phyloP scores from a whole-genome alignment of 1,140 invertebrate species.

The Drosophila nasuta region DNA sequence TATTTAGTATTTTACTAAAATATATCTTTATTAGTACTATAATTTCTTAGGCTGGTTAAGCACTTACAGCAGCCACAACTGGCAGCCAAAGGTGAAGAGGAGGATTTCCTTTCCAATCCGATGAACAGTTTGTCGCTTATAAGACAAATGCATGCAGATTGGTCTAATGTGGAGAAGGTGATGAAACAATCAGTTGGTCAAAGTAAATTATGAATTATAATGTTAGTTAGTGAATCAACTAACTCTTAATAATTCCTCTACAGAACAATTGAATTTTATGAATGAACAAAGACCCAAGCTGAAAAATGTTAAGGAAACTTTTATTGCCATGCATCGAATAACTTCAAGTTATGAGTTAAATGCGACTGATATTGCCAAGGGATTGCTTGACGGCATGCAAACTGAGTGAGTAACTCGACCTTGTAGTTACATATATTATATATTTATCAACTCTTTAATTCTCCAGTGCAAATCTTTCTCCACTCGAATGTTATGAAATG shows the following conservation, averaged over 20 bases:
- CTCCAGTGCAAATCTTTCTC: constrained; percentile 31
- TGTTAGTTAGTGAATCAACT: neutral
- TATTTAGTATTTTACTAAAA: no score
- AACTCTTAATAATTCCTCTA: neutral
- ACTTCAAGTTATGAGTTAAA: constrained; percentile 97
- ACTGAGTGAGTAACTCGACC: constrained; percentile 88
- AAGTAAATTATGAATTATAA: constrained; percentile 85
- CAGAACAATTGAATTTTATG: constrained; percentile 87
- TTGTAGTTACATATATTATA: neutral
- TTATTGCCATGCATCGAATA: constrained; percentile 94
- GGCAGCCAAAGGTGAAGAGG: constrained; percentile 35
- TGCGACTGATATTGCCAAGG: constrained; percentile 92
- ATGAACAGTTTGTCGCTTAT: constrained; percentile 54
- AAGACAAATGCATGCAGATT: constrained; percentile 55
- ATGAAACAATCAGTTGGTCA: constrained; percentile 40
- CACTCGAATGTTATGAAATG: constrained; percentile 50
- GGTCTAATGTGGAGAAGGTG: constrained; percentile 27
- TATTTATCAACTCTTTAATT: neutral
- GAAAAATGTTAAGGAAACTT: constrained; percentile 95
- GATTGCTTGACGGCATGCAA: constrained; percentile 92
- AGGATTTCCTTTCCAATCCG: constrained; percentile 63
- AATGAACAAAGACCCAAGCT: constrained; percentile 91
- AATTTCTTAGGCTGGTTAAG: constrained; percentile 13
- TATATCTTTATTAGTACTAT: neutral
- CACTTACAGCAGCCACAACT: constrained; percentile 24